A percentile compares a stretch with the other conserved stretches of the same genome.
Evolutionary conservation across 2,113 vertebrate species (phyloP).

Genomic region (Apeltes quadracus): DNA sequence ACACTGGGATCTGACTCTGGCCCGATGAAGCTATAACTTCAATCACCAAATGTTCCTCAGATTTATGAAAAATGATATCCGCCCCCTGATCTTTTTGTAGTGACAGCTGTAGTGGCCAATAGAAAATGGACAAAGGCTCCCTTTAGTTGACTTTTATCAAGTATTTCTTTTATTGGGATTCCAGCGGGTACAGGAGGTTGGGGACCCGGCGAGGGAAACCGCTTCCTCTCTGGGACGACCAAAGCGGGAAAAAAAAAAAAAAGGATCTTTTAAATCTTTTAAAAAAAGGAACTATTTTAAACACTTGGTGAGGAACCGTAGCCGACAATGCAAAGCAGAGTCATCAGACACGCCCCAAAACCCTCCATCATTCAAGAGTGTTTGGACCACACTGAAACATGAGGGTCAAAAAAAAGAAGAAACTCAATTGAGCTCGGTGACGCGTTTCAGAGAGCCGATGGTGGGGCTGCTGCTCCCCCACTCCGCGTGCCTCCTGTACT

Average conservation of each 20-base stretch:
- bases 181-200: slow-evolving; percentile 66
- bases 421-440: slow-evolving; percentile 77
- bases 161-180: slow-evolving; percentile 75
- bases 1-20: slow-evolving; percentile 49
- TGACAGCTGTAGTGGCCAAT: slow-evolving; percentile 62
- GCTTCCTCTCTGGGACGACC: slow-evolving; percentile 54
- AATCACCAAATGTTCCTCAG: slow-evolving; percentile 47
- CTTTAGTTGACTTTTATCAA: slow-evolving; percentile 71
- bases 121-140: slow-evolving; percentile 63
- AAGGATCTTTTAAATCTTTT: slow-evolving; percentile 21
- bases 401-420: slow-evolving; percentile 32
- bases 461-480: slow-evolving; percentile 75
- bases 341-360: slow-evolving; percentile 31
- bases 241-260: slow-evolving; percentile 45
- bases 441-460: slow-evolving; percentile 76
- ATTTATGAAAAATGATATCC: slow-evolving; percentile 60
- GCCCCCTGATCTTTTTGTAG: slow-evolving; percentile 56
- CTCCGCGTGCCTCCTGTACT: slow-evolving; percentile 73
- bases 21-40: slow-evolving; percentile 63
- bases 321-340: slow-evolving; percentile 44
- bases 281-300: slow-evolving; percentile 34
- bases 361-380: slow-evolving; percentile 37
- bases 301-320: slow-evolving; percentile 31
- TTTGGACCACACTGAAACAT: slow-evolving; percentile 54
- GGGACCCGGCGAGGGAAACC: slow-evolving; percentile 50